phyloP scores from a whole-genome alignment of 2,113 vertebrate genomes.

The Syrmaticus mikado region DNA sequence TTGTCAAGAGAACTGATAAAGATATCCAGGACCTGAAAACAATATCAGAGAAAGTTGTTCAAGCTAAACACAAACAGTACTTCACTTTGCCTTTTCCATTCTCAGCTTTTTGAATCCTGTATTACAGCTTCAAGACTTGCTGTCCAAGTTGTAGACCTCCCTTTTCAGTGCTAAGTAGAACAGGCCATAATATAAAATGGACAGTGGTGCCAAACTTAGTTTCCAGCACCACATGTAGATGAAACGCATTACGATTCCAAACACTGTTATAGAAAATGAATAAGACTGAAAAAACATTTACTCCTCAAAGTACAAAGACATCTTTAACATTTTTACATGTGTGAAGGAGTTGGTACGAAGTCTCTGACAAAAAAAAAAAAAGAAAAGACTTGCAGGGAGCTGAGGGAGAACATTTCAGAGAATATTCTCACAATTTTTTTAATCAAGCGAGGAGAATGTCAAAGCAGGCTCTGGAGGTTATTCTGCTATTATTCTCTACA shows the following conservation, averaged over 20 bases:
- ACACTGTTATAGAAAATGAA: background rate
- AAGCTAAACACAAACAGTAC: background rate
- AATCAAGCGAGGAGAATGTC: background rate
- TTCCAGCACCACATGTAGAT: background rate
- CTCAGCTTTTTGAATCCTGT: background rate
- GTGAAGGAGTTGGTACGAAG: constrained; percentile 20
- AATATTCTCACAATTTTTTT: constrained; percentile 47
- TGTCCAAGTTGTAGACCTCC: background rate
- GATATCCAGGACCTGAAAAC: background rate
- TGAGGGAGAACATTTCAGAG: constrained; percentile 33
- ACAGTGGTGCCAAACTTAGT: background rate
- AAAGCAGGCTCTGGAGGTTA: constrained; percentile 12
- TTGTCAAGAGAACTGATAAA: constrained; percentile 52
- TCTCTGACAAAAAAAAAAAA: constrained; percentile 41
- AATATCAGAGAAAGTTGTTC: constrained; percentile 33
- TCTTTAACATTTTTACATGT: constrained; percentile 8
- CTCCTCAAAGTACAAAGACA: constrained; percentile 33
- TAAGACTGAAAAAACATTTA: background rate
- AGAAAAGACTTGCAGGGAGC: background rate
- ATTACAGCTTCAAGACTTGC: background rate
- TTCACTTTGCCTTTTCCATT: background rate
- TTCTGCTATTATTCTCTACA: constrained; percentile 56
- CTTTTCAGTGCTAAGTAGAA: background rate
- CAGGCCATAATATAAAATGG: fast-evolving
- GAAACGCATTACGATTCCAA: background rate